Percentiles rank a stretch among this genome's conserved stretches.
phyloP scores from a whole-genome alignment of 2,797 vertebrate genomes.

The Clarias pachynema region DNA sequence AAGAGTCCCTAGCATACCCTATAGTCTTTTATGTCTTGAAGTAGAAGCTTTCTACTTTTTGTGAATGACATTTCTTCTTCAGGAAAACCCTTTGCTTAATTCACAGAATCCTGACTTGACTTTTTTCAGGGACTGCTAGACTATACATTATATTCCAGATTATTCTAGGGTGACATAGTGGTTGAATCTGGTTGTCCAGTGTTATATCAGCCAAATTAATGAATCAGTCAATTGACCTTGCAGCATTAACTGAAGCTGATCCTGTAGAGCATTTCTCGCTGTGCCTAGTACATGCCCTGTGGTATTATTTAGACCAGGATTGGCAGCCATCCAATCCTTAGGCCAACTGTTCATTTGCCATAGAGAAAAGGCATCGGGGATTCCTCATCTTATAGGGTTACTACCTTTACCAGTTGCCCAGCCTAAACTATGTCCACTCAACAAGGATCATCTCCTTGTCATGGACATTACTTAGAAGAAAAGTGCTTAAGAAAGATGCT shows the following conservation, averaged over 20 bases:
- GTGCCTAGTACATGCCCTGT: background rate
- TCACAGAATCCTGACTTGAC: background rate
- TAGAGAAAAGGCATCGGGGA: background rate
- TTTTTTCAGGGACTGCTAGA: conserved; percentile 7
- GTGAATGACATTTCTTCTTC: background rate
- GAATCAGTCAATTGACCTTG: background rate
- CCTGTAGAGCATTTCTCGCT: background rate
- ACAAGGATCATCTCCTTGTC: background rate
- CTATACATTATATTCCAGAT: background rate
- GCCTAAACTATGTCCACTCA: background rate
- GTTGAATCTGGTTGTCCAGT: background rate
- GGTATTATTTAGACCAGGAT: background rate
- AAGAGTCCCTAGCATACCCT: background rate
- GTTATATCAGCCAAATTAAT: conserved; percentile 1
- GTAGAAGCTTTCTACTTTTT: background rate
- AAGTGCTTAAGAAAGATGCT: background rate
- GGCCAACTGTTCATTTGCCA: background rate
- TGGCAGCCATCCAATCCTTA: background rate
- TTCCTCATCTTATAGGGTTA: background rate
- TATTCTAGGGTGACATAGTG: background rate
- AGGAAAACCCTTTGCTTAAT: background rate
- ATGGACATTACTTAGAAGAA: background rate
- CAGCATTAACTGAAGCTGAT: background rate
- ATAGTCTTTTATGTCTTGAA: background rate
- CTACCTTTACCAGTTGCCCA: background rate